Percentiles rank a stretch among this genome's conserved stretches.
These are phyloP conservation scores for Tragelaphus scriptus DNA, from an alignment of 2,113 vertebrate genomes.

Conservation along the genomic window DNA sequence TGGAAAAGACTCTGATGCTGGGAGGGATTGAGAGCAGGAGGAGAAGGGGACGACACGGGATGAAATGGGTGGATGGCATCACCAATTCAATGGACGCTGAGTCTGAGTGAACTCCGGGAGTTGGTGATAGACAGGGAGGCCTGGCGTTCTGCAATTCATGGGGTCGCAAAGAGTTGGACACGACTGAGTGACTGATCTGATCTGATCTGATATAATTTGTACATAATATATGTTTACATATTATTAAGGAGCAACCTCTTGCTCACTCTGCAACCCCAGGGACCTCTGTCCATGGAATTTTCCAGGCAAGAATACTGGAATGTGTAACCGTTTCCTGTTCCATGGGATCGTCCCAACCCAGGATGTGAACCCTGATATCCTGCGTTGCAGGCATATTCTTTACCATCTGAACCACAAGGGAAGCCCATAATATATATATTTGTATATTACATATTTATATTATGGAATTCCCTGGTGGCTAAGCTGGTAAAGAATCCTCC, in stretches of 20 bases:
- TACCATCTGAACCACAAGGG: not conserved
- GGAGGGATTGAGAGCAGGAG: too few species aligned
- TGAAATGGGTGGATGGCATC: too few species aligned
- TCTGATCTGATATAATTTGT: not conserved
- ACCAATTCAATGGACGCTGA: too few species aligned
- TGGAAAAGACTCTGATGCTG: too few species aligned
- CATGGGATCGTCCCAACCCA: not conserved
- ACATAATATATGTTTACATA: not conserved
- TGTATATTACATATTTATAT: not conserved
- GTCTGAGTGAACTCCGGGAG: too few species aligned
- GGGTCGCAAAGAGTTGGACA: too few species aligned
- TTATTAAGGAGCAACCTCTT: not conserved
- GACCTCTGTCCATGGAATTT: not conserved
- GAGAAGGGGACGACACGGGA: too few species aligned
- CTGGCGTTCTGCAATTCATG: too few species aligned
- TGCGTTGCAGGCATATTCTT: not conserved
- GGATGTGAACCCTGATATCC: not conserved
- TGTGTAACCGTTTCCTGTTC: not conserved
- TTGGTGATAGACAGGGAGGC: too few species aligned
- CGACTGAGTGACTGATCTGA: too few species aligned
- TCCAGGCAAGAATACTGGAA: not conserved
- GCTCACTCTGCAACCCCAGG: not conserved
- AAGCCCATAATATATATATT: not conserved
- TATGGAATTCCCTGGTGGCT: not conserved
- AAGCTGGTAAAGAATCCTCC: not conserved